phyloP scores from a whole-genome alignment of 2,888 invertebrate genomes.

The Tridacna crocea region DNA sequence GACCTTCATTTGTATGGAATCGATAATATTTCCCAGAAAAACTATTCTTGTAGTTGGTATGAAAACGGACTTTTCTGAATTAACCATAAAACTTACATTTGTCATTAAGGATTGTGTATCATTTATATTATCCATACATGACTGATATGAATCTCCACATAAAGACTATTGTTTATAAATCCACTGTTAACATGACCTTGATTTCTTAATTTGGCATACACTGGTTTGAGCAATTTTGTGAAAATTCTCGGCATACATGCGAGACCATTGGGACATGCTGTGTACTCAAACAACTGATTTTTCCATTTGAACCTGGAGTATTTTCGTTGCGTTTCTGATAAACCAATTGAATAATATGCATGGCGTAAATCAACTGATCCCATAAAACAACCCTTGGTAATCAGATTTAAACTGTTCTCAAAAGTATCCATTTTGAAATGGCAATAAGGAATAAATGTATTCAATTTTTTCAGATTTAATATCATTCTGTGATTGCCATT shows the following conservation, averaged over 20 bases:
- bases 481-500: constrained; percentile 43
- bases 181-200: constrained; percentile 23
- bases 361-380: constrained; percentile 23
- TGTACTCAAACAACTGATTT: constrained; percentile 25
- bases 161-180: constrained; percentile 60
- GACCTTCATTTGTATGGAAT: background rate
- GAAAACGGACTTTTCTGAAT: background rate
- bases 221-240: constrained; percentile 18
- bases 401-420: constrained; percentile 20
- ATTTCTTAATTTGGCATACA: constrained; percentile 18
- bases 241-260: background rate
- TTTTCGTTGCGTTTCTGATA: constrained; percentile 22
- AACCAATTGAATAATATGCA: constrained; percentile 26
- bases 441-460: constrained; percentile 24
- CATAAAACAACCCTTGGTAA: constrained; percentile 18
- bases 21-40: too few relatives aligned
- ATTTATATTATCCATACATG: constrained; percentile 32
- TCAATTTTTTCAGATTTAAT: constrained; percentile 38
- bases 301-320: constrained; percentile 48
- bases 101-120: constrained; percentile 21
- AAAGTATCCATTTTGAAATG: constrained; percentile 50
- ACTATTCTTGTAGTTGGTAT: constrained; percentile 6
- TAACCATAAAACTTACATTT: constrained; percentile 8
- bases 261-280: constrained; percentile 1
- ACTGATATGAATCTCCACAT: constrained; percentile 14